Evolutionary conservation across 2,797 vertebrate species (phyloP).

Genomic region (Fistularia tabacaria): DNA sequence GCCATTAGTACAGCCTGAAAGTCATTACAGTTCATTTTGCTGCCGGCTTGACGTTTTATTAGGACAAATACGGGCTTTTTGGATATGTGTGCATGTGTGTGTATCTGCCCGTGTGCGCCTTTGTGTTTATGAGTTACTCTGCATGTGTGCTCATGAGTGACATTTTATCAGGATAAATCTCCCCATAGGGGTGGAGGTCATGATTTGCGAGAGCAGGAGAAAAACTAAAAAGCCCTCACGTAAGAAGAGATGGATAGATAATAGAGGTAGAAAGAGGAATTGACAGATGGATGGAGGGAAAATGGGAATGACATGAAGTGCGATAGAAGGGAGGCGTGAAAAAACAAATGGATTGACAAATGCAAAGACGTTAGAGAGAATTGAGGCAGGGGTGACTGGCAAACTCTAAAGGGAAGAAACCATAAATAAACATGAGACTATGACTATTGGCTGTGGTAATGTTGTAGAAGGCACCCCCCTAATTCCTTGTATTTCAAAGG

Average conservation of each 20-base stretch:
- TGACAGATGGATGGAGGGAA: slow-evolving; percentile 2
- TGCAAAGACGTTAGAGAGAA: slow-evolving; percentile 17
- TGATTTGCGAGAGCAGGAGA: slow-evolving; percentile 62
- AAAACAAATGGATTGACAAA: slow-evolving; percentile 33
- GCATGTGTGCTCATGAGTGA: slow-evolving; percentile 58
- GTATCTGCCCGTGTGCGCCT: slow-evolving; percentile 37
- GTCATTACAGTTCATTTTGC: slow-evolving; percentile 86
- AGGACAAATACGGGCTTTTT: slow-evolving; percentile 78
- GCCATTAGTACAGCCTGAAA: slow-evolving; percentile 85
- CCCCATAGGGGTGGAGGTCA: slow-evolving; percentile 65
- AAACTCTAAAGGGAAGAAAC: too few relatives aligned
- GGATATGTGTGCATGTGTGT: slow-evolving; percentile 49
- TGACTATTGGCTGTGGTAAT: too few relatives aligned
- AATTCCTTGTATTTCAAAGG: too few relatives aligned
- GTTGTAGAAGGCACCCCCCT: too few relatives aligned
- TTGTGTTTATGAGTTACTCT: slow-evolving; percentile 52
- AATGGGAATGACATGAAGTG: slow-evolving; percentile 1
- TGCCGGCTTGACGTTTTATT: slow-evolving; percentile 83
- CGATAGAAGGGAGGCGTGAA: slow-evolving; percentile 25
- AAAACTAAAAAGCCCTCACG: slow-evolving; percentile 62
- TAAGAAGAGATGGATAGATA: slow-evolving; percentile 57
- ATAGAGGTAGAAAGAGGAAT: slow-evolving; percentile 44
- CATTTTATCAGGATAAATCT: slow-evolving; percentile 75
- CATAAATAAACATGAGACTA: too few relatives aligned
- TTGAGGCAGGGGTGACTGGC: background rate